Evolutionary conservation across 2,888 invertebrate genomes (phyloP).

Genomic region (Epinotia nisella): DNA sequence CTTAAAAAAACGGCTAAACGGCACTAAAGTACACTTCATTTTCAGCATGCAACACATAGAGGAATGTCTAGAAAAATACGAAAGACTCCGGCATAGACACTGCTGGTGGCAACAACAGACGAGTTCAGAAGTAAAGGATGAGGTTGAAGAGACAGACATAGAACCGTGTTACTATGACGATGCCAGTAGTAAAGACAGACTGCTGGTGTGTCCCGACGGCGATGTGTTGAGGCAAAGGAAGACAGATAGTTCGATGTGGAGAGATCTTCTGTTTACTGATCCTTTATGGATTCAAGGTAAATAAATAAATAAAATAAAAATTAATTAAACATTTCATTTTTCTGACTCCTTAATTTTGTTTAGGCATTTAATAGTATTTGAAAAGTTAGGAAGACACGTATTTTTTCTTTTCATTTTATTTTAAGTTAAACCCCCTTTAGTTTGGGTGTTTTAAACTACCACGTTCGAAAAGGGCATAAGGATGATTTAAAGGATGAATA

Average conservation of each 20-base stretch:
- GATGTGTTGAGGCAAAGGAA: conserved; percentile 68
- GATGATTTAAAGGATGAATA: too few relatives aligned
- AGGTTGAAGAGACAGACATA: conserved; percentile 52
- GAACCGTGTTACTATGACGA: conserved; percentile 55
- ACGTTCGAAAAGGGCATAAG: too few relatives aligned
- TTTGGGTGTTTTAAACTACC: too few relatives aligned
- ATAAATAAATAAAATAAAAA: neutral
- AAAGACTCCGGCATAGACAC: conserved; percentile 70
- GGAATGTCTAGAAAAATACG: conserved; percentile 63
- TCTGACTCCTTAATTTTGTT: too few relatives aligned
- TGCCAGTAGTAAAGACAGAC: conserved; percentile 67
- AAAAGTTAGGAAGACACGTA: too few relatives aligned
- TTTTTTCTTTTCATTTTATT: too few relatives aligned
- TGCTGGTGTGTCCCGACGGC: conserved; percentile 74
- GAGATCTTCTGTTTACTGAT: conserved; percentile 74
- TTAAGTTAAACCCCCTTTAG: too few relatives aligned
- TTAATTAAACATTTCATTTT: too few relatives aligned
- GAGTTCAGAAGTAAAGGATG: conserved; percentile 53
- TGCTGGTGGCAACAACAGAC: conserved; percentile 66
- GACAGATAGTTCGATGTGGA: conserved; percentile 72
- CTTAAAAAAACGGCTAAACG: neutral
- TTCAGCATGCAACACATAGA: conserved; percentile 74
- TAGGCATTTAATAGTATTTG: too few relatives aligned
- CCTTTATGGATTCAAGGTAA: conserved; percentile 71
- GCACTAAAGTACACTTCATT: conserved; percentile 29